A percentile compares a stretch with the other conserved stretches of the same genome.
Conservation (phyloP, 2,888 invertebrate species). For the Osedax frankpressi region DNA sequence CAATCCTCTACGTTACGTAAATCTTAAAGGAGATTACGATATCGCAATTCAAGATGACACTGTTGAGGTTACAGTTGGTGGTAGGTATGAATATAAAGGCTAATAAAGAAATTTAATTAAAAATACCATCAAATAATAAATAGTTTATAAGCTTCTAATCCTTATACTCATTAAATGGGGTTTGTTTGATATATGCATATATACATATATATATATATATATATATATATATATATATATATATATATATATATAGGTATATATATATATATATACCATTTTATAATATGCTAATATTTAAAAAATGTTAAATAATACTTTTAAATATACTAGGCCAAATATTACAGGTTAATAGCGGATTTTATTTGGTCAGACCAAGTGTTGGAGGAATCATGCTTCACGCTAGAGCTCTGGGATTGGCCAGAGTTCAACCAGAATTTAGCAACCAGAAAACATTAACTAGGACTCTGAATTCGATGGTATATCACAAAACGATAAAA, state of each 20-base stretch:
- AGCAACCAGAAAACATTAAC: constrained; percentile 22
- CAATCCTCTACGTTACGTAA: constrained; percentile 19
- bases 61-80: neutral
- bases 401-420: constrained; percentile 8
- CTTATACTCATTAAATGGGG: too few relatives aligned
- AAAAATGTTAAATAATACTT: too few relatives aligned
- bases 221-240: neutral
- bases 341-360: constrained; percentile 21
- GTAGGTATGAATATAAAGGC: neutral
- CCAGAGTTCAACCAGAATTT: neutral
- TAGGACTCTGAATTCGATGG: constrained; percentile 17
- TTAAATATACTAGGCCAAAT: neutral
- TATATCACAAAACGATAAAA: neutral
- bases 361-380: constrained; percentile 23
- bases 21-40: constrained; percentile 18
- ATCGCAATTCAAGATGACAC: constrained; percentile 23
- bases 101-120: neutral
- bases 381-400: constrained; percentile 19
- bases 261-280: neutral
- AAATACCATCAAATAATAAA: too few relatives aligned
- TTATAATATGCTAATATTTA: too few relatives aligned
- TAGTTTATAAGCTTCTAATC: too few relatives aligned
- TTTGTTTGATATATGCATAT: neutral
- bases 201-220: neutral
- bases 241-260: neutral